Evolutionary conservation across 2,888 invertebrate genomes (phyloP), one percentile per base, ranked within the genome.

Genomic region (Monoplex corrugatus): DNA sequence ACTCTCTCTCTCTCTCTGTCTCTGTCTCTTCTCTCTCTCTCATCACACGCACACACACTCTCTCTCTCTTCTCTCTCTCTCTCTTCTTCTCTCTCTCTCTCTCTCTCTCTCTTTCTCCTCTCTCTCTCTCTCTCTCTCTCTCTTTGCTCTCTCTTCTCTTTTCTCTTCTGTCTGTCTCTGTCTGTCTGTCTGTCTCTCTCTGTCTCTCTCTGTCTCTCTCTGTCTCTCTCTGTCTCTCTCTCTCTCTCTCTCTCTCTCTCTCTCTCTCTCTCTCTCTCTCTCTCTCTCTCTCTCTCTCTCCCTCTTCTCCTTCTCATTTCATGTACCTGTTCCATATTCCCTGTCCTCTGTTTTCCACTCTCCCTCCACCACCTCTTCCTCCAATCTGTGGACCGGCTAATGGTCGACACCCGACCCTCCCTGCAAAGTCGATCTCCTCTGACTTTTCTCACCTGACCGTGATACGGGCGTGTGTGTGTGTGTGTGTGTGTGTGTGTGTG

Each of bases 401-500:
- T n/a, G n/a, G n/a, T n/a, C n/a, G n/a, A n/a, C n/a, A n/a, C n/a
- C 23, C 38, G 35, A 35, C 57, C 38, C 75, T 2, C 19, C 23
- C 16, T 35, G 2, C 38, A 13, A 0, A 19, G 13, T 13, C 63
- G 5, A 3, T 75, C 75, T 35, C 35, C 10, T 38, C 38, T n/a
- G 28, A 19, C 28, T 28, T 23, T n/a, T 68, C 35, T 19, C 35
- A 10, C 10, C 35, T n/a, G n/a, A n/a, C n/a, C n/a, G n/a, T n/a
- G n/a, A n/a, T n/a, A n/a, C 8, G 50, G 50, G 19, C 50, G 19
- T 68, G 28, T 68, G 28, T 68, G 68, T 68, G 68, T 68, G 68
- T 68, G 68, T 68, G 68, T 68, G 68, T 68, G 68, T 68, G 68
- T 68, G 68, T 68, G 68, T 68, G 68, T 68, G 68, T 68, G 68